Evolutionary conservation across 2,797 vertebrate species (phyloP), one percentile per base, ranked within the genome.

Genomic region (Syndactyla subalaris): DNA sequence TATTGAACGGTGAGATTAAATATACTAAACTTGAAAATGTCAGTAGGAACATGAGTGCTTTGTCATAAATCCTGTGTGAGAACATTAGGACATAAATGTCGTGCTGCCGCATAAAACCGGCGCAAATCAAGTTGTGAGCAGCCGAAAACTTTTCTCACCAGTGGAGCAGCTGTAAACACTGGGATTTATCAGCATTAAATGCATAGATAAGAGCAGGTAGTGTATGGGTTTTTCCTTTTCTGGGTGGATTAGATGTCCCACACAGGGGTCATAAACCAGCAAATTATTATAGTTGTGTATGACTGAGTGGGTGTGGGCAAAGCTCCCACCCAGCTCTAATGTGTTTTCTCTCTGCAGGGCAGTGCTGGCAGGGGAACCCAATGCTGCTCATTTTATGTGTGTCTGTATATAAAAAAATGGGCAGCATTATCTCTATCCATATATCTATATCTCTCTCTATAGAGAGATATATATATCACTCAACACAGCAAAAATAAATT

Each of bases 1-100:
- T 93, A 84, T 86, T 91, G 92, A 93, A 84, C 0, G 0, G 48
- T 88, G 87, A 84, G 82, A 93, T 93, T 94, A 93, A 95, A 81
- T 70, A 89, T 45, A 89, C 91, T 83, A 32, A 73, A 82, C n/a
- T 73, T 73, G 32, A 76, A 89, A 88, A 81, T 86, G 71, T 88
- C 76, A 81, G 52, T 61, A 54, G 80, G 63, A 83, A 21, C 36
- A 24, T 6, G 43, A 80, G 26, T 1, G 0, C 30, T 76, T 70
- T 72, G 71, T 55, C 32, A 8, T 94, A 86, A 93, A 82, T 85
- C 52, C 75, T 49, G 45, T 23, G 67, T 1, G 8, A 91, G 82
- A 91, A 73, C 66, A 38, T 76, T 22, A n/a, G 76, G 85, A 57
- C 3, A 4, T 78, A 74, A 79, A 85, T 63, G 72, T 43, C 2